These are phyloP conservation scores for Climacteris rufus DNA, from an alignment of 2,113 vertebrate species.

Conservation along the genomic window DNA sequence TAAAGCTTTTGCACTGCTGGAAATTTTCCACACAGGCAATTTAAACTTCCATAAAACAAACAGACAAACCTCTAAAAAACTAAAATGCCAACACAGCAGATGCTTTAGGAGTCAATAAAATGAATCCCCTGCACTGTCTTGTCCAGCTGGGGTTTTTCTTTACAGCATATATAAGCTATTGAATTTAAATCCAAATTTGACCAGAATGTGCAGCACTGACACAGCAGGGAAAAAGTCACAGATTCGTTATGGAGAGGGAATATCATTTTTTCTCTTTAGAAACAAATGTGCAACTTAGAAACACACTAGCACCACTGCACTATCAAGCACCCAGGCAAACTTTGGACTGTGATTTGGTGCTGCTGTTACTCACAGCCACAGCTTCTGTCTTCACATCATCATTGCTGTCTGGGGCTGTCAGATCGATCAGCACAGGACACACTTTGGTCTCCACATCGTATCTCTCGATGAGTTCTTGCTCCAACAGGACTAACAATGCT, in stretches of 20 bases:
- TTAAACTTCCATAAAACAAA: neutral
- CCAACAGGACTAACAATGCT: slow-evolving; percentile 83
- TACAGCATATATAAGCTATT: neutral
- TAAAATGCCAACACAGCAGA: neutral
- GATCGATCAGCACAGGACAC: slow-evolving; percentile 86
- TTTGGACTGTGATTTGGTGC: neutral
- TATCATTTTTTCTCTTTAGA: neutral
- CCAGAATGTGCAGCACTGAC: neutral
- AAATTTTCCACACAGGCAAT: neutral
- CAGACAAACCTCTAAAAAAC: neutral
- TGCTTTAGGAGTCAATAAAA: neutral
- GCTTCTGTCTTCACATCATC: slow-evolving; percentile 89
- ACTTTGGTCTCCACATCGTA: slow-evolving; percentile 84
- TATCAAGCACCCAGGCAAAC: neutral
- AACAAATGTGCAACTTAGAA: neutral
- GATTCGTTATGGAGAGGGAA: neutral
- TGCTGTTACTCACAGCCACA: slow-evolving; percentile 79
- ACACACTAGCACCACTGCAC: neutral
- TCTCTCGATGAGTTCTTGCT: slow-evolving; percentile 86
- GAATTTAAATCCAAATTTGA: neutral
- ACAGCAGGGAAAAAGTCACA: neutral
- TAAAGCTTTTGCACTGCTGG: neutral
- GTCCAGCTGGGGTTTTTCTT: neutral
- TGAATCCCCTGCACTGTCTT: neutral
- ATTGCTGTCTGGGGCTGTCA: slow-evolving; percentile 88